Evolutionary conservation across 1,140 invertebrate genomes (phyloP).

Genomic region (Hyles vespertilio): DNA sequence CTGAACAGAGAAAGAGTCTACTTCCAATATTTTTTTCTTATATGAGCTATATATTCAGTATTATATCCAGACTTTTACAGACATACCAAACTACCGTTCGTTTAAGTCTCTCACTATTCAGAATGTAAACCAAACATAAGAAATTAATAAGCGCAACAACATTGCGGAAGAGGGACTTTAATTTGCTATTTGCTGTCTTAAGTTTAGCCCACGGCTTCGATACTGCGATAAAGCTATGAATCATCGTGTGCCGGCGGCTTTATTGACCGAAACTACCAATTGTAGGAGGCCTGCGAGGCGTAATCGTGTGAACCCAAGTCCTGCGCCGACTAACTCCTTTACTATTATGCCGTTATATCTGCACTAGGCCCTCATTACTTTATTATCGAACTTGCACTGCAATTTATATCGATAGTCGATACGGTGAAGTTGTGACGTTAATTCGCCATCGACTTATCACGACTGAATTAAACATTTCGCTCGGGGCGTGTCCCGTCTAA

Average conservation of each 20-base stretch:
- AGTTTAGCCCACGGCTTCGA: slow-evolving; percentile 15
- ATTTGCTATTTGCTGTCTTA: slow-evolving; percentile 19
- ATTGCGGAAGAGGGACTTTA: slow-evolving; percentile 20
- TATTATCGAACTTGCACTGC: slow-evolving; percentile 33
- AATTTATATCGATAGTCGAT: slow-evolving; percentile 20
- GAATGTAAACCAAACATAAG: too few relatives aligned
- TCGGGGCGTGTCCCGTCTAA: slow-evolving; percentile 17
- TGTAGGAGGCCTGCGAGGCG: slow-evolving; percentile 15
- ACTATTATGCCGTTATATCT: too few relatives aligned
- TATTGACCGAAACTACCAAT: slow-evolving; percentile 9
- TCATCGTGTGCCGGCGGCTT: slow-evolving; percentile 13
- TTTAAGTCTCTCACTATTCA: too few relatives aligned
- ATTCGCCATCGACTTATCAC: slow-evolving; percentile 47
- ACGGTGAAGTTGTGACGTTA: slow-evolving; percentile 35
- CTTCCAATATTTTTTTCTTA: too few relatives aligned
- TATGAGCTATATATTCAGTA: too few relatives aligned
- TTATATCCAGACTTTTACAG: too few relatives aligned
- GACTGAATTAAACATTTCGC: slow-evolving; percentile 30
- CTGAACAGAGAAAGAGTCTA: too few relatives aligned
- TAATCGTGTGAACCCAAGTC: slow-evolving; percentile 22
- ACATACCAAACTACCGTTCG: too few relatives aligned
- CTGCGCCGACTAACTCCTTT: neutral
- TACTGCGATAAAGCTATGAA: slow-evolving; percentile 16
- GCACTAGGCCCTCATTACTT: slow-evolving; percentile 31
- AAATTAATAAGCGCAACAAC: too few relatives aligned